Evolutionary conservation across 2,888 invertebrate genomes (phyloP).

Genomic region (Lasioglossum lativentre): DNA sequence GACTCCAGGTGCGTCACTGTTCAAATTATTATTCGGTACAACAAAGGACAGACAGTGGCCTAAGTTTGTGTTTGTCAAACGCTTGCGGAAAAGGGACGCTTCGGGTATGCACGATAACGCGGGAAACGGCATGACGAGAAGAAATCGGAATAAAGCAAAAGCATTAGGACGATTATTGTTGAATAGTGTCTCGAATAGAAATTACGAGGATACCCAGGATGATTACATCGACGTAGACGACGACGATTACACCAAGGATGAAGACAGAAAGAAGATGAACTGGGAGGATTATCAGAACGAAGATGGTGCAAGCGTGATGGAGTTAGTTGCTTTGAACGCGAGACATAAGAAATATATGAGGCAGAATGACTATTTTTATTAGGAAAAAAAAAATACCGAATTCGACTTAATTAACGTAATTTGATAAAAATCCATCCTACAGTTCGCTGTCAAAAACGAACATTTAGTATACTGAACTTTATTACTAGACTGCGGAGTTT

Average conservation of each 20-base stretch:
- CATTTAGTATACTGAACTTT: too few species aligned
- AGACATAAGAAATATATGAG: constrained; percentile 30
- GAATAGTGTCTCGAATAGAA: constrained; percentile 18
- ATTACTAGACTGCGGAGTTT: too few species aligned
- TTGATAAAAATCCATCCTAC: neutral
- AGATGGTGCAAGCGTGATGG: constrained; percentile 47
- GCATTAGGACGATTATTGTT: constrained; percentile 37
- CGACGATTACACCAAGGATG: constrained; percentile 28
- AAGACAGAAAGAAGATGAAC: constrained; percentile 36
- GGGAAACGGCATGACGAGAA: neutral
- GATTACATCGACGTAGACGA: constrained; percentile 42
- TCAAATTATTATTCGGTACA: neutral
- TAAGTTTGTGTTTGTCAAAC: neutral
- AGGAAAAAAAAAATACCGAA: neutral
- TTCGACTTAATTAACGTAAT: neutral
- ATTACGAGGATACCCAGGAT: constrained; percentile 27
- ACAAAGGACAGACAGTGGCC: neutral
- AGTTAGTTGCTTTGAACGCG: constrained; percentile 44
- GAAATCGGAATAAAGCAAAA: constrained; percentile 38
- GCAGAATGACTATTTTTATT: neutral
- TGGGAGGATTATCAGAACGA: constrained; percentile 49
- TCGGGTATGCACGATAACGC: neutral
- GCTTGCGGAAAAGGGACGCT: neutral
- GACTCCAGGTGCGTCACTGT: too few species aligned
- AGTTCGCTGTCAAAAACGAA: too few species aligned